Evolutionary conservation across 2,888 invertebrate genomes (phyloP).

Genomic region (Tachina fera): DNA sequence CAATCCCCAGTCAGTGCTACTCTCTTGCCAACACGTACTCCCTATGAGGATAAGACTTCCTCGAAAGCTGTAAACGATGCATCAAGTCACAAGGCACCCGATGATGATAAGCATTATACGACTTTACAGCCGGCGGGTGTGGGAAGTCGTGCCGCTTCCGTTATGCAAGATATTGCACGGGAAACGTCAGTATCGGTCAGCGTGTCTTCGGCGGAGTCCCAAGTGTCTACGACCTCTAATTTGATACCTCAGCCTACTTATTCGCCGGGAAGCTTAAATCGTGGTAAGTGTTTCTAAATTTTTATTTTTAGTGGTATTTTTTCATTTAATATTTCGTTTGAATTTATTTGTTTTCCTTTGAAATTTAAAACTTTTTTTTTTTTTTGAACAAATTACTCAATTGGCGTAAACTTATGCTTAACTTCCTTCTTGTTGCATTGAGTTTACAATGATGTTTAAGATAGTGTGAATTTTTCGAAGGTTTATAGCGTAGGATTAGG

Average conservation of each 20-base stretch:
- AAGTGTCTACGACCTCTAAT: constrained; percentile 80
- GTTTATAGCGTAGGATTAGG: not conserved
- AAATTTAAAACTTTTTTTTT: constrained; percentile 24
- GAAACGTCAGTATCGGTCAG: constrained; percentile 87
- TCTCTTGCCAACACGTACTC: constrained; percentile 66
- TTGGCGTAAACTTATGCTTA: constrained; percentile 78
- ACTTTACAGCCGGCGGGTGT: constrained; percentile 92
- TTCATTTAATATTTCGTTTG: constrained; percentile 54
- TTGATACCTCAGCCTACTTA: constrained; percentile 84
- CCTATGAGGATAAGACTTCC: constrained; percentile 39
- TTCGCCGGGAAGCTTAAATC: constrained; percentile 90
- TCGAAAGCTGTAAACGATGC: constrained; percentile 57
- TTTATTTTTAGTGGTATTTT: constrained; percentile 35
- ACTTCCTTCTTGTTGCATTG: constrained; percentile 82
- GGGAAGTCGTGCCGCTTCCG: constrained; percentile 91
- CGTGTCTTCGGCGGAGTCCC: constrained; percentile 81
- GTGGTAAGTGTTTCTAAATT: constrained; percentile 86
- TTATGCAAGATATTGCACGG: constrained; percentile 89
- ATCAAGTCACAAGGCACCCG: not conserved
- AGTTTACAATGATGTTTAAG: constrained; percentile 75
- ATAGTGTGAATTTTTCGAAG: not conserved
- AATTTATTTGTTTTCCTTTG: constrained; percentile 51
- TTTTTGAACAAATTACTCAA: constrained; percentile 62
- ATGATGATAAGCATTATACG: constrained; percentile 90
- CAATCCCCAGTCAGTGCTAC: constrained; percentile 56